Base-by-base conservation (phyloP, 30 jellyfish, hydroid and myxozoan genomes). In the Aurelia coerulea region DNA sequence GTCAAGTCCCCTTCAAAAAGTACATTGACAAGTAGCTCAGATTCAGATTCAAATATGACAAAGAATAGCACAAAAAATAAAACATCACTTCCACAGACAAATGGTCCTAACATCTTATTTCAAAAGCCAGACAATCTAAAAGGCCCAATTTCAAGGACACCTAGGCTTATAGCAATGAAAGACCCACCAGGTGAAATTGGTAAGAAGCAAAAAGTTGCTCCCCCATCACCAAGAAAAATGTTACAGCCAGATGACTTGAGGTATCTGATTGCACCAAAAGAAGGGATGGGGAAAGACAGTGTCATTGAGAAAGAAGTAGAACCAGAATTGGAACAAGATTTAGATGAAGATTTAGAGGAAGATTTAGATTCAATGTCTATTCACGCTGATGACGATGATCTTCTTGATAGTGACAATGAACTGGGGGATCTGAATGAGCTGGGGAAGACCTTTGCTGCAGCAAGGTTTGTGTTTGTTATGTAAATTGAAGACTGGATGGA, bases 371-470 rank as follows among this genome's bases (percentile, higher is more conserved):
- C 90, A 23, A 88, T 88, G 96, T 88, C 96, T 4, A 67, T 88
- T 23, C 96, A 88, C 49, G 96, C 96, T 53, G 96, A 88, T 2
- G 96, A 86, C 32, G 89, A 88, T 78, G 89, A 73, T 50, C 80
- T 88, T 11, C 67, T 83, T 41, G 68, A 83, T 72, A 80, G 79
- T 41, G 76, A 46, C 32, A 76, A 58, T 10, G 35, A 64, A 14
- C 10, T 46, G 10, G 83, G 72, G 52, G 88, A 84, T 35, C 52
- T 84, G 23, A 84, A 84, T 66, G 65, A 65, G 33, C 83, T 73
- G 46, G 93, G 88, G 19, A 84, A 73, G 68, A 82, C 46, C 29
- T 84, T 84, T 74, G 77, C 85, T 18, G 70, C 74, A 3, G 6
- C 2, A 46, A 52, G 62, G 85, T 74, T 46, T 46, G 56, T 46